phyloP scores from a whole-genome alignment of 2,113 vertebrate species.

The Dromaius novaehollandiae region DNA sequence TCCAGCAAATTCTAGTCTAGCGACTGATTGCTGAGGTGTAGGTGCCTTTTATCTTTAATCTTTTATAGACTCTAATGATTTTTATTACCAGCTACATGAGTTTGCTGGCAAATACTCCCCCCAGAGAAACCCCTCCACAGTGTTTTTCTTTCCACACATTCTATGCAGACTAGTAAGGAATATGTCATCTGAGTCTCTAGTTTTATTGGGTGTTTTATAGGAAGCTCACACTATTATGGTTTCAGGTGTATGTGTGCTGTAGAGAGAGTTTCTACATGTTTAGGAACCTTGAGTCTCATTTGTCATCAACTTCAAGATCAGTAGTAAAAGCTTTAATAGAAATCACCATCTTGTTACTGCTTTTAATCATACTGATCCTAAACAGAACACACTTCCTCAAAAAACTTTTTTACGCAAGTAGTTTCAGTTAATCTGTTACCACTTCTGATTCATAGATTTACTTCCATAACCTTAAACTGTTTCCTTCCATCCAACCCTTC shows the following conservation, averaged over 20 bases:
- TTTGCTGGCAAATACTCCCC: not conserved
- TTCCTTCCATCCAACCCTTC: not conserved
- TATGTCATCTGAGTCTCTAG: not conserved
- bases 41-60: not conserved
- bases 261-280: not conserved
- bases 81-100: not conserved
- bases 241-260: not conserved
- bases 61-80: not conserved
- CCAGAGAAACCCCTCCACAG: not conserved
- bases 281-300: not conserved
- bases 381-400: not conserved
- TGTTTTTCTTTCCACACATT: not conserved
- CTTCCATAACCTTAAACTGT: not conserved
- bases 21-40: not conserved
- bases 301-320: not conserved
- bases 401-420: not conserved
- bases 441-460: not conserved
- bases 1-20: not conserved
- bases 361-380: not conserved
- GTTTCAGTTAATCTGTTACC: too few species aligned
- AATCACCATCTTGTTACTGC: not conserved
- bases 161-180: not conserved
- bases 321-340: not conserved
- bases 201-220: not conserved
- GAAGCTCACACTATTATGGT: not conserved